Percentiles rank a stretch among this genome's conserved stretches.
These are phyloP conservation scores for Polypedilum vanderplanki DNA, from an alignment of 1,140 invertebrate species.

Conservation along the genomic window DNA sequence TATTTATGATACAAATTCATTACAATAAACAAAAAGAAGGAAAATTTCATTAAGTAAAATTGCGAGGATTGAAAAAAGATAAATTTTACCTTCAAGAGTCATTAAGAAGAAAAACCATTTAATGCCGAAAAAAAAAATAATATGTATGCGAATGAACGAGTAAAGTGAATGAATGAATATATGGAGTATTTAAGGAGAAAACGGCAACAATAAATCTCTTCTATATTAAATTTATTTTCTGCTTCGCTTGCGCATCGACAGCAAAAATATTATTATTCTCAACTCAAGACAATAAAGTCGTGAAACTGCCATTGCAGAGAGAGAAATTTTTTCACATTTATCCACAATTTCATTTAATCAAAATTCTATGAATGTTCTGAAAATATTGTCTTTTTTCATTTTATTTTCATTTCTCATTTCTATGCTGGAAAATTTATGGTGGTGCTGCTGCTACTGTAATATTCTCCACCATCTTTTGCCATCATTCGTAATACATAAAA, in stretches of 20 bases:
- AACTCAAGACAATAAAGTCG: background rate
- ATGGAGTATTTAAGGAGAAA: background rate
- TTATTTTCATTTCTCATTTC: background rate
- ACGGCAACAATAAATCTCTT: background rate
- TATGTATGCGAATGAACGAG: background rate
- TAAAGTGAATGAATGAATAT: background rate
- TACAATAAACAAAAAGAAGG: background rate
- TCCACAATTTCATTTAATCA: constrained; percentile 15
- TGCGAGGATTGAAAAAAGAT: background rate
- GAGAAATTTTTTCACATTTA: background rate
- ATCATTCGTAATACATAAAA: constrained; percentile 19
- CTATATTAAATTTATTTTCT: constrained; percentile 20
- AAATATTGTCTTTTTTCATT: constrained; percentile 25
- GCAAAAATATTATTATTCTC: constrained; percentile 18
- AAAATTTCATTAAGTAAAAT: background rate
- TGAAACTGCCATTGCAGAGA: background rate
- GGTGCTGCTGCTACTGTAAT: background rate
- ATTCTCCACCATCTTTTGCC: constrained; percentile 14
- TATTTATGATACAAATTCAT: background rate
- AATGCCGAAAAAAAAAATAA: too few relatives aligned
- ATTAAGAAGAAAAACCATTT: background rate
- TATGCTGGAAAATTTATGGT: background rate
- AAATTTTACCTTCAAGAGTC: constrained; percentile 1
- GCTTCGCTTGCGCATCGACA: constrained; percentile 15
- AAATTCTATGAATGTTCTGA: constrained; percentile 25